Evolutionary conservation across 2,113 vertebrate species (phyloP).

Genomic region (Gadus chalcogrammus): DNA sequence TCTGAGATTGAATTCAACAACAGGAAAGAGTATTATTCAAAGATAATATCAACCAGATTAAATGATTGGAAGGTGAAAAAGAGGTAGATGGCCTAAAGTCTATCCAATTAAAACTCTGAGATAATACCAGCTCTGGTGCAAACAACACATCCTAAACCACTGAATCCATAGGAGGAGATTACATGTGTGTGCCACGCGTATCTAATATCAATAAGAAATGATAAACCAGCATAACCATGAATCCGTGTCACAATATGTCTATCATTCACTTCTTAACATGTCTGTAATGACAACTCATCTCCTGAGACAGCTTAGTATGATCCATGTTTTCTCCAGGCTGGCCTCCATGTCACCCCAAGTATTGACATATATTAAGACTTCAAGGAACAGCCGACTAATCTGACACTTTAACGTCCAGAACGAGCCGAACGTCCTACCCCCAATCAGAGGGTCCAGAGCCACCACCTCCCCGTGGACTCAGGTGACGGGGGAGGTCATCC

Average conservation of each 20-base stretch:
- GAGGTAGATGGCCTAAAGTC: constrained; percentile 13
- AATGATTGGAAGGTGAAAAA: constrained; percentile 39
- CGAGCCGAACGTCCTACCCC: constrained; percentile 49
- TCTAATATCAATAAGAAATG: background rate
- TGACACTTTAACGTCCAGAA: constrained; percentile 45
- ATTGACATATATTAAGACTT: constrained; percentile 50
- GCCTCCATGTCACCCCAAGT: constrained; percentile 17
- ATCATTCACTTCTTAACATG: constrained; percentile 43
- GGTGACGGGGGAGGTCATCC: no score
- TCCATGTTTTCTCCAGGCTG: constrained; percentile 30
- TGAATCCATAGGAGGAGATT: background rate
- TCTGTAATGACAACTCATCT: constrained; percentile 35
- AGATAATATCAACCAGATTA: constrained; percentile 7
- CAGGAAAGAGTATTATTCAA: constrained; percentile 1
- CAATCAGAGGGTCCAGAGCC: constrained; percentile 37
- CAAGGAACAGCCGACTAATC: no score
- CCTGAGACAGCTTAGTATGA: constrained; percentile 34
- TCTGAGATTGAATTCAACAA: constrained; percentile 18
- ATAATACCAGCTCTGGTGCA: constrained; percentile 1
- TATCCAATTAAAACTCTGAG: constrained; percentile 35
- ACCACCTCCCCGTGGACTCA: no score
- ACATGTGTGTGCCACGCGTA: background rate
- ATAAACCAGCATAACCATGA: background rate
- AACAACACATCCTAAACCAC: constrained; percentile 2
- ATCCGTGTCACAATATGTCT: constrained; percentile 35